Percentiles rank a stretch among this genome's conserved stretches.
Evolutionary conservation across 2,888 invertebrate species (phyloP).

Genomic region (Bellardia bayeri): DNA sequence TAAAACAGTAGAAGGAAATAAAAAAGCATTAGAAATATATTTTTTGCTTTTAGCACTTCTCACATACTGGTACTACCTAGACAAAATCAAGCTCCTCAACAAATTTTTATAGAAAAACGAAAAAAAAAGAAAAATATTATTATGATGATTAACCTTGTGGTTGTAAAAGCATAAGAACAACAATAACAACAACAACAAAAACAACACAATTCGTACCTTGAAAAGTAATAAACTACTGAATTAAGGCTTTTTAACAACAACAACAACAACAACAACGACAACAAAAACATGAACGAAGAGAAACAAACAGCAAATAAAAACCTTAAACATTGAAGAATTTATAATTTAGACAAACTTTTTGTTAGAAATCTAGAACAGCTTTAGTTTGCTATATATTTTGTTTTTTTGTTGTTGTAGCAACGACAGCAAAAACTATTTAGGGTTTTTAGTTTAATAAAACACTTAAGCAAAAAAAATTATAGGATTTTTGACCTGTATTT

Average conservation of each 20-base stretch:
- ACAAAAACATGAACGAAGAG: background rate
- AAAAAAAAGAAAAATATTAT: conserved; percentile 36
- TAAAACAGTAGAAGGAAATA: conserved; percentile 33
- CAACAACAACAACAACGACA: conserved; percentile 4
- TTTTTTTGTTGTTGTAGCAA: conserved; percentile 30
- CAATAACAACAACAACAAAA: conserved; percentile 36
- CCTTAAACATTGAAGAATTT: conserved; percentile 3
- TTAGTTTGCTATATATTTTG: conserved; percentile 7
- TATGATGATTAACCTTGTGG: conserved; percentile 70
- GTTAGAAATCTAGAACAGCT: conserved; percentile 52
- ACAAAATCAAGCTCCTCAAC: conserved; percentile 55
- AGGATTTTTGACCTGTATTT: conserved; percentile 76
- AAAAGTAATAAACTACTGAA: conserved; percentile 59
- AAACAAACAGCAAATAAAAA: background rate
- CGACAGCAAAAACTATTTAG: conserved; percentile 12
- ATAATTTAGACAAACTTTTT: conserved; percentile 9
- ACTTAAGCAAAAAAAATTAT: conserved; percentile 17
- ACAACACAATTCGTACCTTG: conserved; percentile 64
- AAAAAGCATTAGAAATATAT: conserved; percentile 24
- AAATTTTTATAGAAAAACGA: conserved; percentile 26
- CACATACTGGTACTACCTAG: conserved; percentile 38
- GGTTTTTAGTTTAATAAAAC: conserved; percentile 1
- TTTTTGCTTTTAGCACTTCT: background rate
- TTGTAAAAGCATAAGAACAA: conserved; percentile 19
- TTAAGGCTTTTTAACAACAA: conserved; percentile 22